Base-by-base conservation (phyloP, 30 jellyfish, hydroid and myxozoan species). In the Aurelia sp. region DNA sequence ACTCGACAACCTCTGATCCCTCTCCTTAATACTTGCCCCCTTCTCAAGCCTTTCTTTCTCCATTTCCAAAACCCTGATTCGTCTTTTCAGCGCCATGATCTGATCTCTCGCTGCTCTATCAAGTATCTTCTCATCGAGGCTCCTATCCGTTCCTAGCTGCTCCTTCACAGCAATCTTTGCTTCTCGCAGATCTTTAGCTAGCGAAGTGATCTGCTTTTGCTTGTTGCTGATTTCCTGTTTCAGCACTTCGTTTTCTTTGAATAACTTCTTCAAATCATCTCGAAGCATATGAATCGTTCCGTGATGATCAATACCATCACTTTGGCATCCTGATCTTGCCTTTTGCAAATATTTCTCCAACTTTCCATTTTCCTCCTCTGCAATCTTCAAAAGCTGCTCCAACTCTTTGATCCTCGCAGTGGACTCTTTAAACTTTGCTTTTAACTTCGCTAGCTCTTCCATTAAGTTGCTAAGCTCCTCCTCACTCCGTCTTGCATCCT, bases 251-350 rank as follows among this genome's bases (percentile, higher is more conserved):
- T 94, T 94, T 70, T 94, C 99, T 71, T 94, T 94, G 73, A 96
- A 86, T 33, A 94, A 71, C 73, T 86, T 88, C 87, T 94, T 94
- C 64, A 94, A 53, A 53, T 94, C 99, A 71, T 94, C 99, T 68
- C 99, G 75, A 17, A 94, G 83, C 97, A 94, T 75, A 75, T 94
- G 99, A 19, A 94, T 94, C 18, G 99, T 94, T 31, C 99, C 97
- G 30, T 89, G 96, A 63, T 94, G 93, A 61, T 94, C 97, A 53
- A 81, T 87, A 0, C 90, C 96, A 19, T 86, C 90, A 33, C 91
- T 79, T 48, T 78, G 78, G 53, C 92, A 85, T 4, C 96, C 93
- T 3, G 94, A 58, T 22, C 97, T 74, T 20, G 85, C 89, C 68
- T 79, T 76, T 53, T 89, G 98, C 37, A 96, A 60, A 75, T 94